Percentiles rank a stretch among this genome's conserved stretches.
phyloP scores from a whole-genome alignment of 2,113 vertebrate genomes.

The Lagopus muta region DNA sequence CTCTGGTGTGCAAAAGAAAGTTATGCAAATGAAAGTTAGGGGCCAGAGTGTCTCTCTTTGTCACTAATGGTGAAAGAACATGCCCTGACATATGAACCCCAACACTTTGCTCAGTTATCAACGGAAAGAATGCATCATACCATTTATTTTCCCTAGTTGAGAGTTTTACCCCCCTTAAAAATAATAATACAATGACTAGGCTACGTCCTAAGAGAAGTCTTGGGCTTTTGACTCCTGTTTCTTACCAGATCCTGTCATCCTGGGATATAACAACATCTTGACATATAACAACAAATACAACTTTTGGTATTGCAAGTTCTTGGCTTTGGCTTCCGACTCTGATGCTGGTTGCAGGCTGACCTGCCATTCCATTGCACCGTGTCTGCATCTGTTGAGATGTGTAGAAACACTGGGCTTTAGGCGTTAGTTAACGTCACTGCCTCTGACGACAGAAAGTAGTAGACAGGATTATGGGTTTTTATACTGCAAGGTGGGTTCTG shows the following conservation, averaged over 20 bases:
- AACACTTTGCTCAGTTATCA: not conserved
- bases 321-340: not conserved
- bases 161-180: not conserved
- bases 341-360: not conserved
- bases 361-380: not conserved
- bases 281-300: not conserved
- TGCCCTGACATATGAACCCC: not conserved
- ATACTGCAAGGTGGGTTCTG: not conserved
- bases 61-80: rapidly evolving
- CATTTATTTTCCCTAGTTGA: not conserved
- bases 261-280: not conserved
- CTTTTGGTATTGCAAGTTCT: not conserved
- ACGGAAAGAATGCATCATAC: not conserved
- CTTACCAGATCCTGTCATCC: not conserved
- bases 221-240: not conserved
- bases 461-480: not conserved
- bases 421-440: not conserved
- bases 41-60: not conserved
- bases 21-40: not conserved
- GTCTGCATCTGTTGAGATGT: not conserved
- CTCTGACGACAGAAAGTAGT: not conserved
- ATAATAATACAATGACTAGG: not conserved
- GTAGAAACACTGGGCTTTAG: not conserved
- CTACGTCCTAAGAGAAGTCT: not conserved
- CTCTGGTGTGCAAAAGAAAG: not conserved